Evolutionary conservation across 2,797 vertebrate genomes (phyloP).

Genomic region (Somateria mollissima): DNA sequence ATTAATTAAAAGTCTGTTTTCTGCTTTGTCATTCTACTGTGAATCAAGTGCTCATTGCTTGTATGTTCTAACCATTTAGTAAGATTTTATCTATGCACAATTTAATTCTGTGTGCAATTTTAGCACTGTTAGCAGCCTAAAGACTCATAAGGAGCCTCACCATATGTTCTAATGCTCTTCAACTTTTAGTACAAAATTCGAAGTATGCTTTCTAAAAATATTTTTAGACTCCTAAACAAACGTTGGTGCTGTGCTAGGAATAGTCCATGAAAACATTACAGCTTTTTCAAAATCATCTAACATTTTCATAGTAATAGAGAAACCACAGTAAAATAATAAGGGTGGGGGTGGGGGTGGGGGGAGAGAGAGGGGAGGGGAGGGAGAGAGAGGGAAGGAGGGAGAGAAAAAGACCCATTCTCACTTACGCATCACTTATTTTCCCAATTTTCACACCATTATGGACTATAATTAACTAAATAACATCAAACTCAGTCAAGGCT

Average conservation of each 20-base stretch:
- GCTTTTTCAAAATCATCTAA: conserved; percentile 8
- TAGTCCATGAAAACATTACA: conserved; percentile 39
- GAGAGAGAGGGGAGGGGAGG: neutral
- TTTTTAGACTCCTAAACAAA: conserved; percentile 66
- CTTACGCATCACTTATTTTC: neutral
- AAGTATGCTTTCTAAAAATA: conserved; percentile 70
- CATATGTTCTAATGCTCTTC: conserved; percentile 68
- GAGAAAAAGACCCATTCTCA: neutral
- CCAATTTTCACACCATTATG: neutral
- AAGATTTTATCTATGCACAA: conserved; percentile 42
- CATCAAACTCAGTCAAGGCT: neutral
- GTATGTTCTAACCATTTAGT: conserved; percentile 56
- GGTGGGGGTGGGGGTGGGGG: neutral
- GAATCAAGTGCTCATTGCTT: conserved; percentile 10
- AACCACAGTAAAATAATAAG: neutral
- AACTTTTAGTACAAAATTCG: conserved; percentile 61
- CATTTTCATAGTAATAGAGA: conserved; percentile 42
- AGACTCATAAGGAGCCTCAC: conserved; percentile 48
- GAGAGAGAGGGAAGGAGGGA: neutral
- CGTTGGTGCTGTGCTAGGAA: conserved; percentile 64
- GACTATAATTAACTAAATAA: neutral
- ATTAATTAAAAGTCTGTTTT: conserved; percentile 4
- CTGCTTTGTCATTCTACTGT: conserved; percentile 30
- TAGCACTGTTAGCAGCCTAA: conserved; percentile 42
- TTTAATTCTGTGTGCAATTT: conserved; percentile 32